Conservation (phyloP, 2,888 invertebrate species). For the Acleris cristana region DNA sequence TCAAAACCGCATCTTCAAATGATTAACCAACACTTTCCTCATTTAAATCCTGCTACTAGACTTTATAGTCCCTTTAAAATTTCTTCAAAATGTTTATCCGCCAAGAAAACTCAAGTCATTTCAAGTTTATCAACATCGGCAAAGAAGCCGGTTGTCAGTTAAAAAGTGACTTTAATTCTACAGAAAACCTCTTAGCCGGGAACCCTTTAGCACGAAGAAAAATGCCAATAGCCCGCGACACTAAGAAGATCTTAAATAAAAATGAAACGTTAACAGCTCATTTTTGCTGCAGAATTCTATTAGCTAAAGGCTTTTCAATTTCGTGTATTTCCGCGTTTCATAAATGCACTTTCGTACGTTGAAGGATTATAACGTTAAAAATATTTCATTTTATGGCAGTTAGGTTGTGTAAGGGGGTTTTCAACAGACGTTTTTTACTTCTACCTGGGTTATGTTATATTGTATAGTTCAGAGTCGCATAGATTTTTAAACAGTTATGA, state of each 20-base stretch:
- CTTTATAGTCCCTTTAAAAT: neutral
- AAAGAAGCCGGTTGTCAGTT: constrained; percentile 9
- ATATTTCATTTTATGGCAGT: no score
- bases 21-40: no score
- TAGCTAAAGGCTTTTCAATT: constrained; percentile 4
- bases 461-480: no score
- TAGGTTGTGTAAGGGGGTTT: no score
- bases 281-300: constrained; percentile 7
- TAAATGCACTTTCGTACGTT: neutral
- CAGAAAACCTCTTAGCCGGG: constrained; percentile 16
- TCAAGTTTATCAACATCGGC: constrained; percentile 13
- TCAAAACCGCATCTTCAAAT: no score
- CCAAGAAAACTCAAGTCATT: constrained; percentile 1
- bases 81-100: neutral
- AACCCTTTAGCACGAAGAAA: constrained; percentile 7
- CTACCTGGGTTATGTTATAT: no score
- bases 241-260: constrained; percentile 20
- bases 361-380: no score
- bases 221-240: constrained; percentile 23
- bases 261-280: neutral
- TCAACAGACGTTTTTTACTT: no score
- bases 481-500: no score
- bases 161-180: constrained; percentile 20
- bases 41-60: no score
- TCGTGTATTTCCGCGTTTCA: neutral